Percentiles rank a stretch among this genome's conserved stretches.
Conservation (phyloP, 2,113 vertebrate species). For the Callithrix jacchus region DNA sequence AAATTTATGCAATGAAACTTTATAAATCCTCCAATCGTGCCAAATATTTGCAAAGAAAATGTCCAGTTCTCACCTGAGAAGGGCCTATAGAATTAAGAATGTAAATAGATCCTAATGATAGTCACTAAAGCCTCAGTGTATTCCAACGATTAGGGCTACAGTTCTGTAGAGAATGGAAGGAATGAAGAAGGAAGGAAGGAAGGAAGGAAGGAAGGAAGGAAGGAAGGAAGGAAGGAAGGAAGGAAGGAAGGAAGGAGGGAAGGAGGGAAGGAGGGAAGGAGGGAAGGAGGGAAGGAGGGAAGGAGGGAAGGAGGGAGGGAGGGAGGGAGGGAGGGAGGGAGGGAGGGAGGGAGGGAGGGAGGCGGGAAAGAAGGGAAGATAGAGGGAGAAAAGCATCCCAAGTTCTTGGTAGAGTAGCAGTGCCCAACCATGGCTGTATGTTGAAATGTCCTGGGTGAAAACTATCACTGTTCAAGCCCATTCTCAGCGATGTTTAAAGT, state of each 20-base stretch:
- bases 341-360: too few species aligned
- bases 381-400: too few species aligned
- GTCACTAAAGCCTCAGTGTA: not conserved
- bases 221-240: too few species aligned
- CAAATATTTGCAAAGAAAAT: not conserved
- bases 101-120: not conserved
- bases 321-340: too few species aligned
- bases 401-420: not conserved
- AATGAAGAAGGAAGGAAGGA: not conserved
- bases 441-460: not conserved
- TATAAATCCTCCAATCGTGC: not conserved
- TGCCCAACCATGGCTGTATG: not conserved
- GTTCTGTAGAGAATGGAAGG: not conserved
- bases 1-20: not conserved
- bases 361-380: fast-evolving
- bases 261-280: fast-evolving
- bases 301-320: too few species aligned
- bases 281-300: too few species aligned
- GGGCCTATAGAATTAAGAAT: not conserved
- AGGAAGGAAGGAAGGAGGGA: too few species aligned
- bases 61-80: not conserved
- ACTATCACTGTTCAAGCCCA: not conserved
- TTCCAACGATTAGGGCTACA: not conserved
- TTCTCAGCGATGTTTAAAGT: not conserved
- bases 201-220: not conserved